Evolutionary conservation across 2,113 vertebrate genomes (phyloP), one percentile per base, ranked within the genome.

Genomic region (Gnathonemus longibarbis): DNA sequence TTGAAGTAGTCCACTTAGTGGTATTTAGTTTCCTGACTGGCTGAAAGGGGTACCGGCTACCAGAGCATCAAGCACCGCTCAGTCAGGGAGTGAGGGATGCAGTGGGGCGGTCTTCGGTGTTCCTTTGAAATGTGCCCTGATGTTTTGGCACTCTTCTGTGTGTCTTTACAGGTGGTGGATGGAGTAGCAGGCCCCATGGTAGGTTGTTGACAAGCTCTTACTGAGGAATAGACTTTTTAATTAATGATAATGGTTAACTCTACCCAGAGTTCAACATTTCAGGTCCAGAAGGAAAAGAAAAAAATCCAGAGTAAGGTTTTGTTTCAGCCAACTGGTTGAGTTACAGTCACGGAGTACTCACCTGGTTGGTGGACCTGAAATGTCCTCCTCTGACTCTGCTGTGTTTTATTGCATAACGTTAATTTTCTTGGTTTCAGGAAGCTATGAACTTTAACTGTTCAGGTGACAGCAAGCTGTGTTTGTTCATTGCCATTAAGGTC

Each of bases 161-260:
- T 83, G 46, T 66, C 89, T 90, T 0, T 93, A 24, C 92, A 99
- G 98, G 96, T 97, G 49, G 92, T 97, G 97, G 97, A 97, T 93
- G 96, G 91, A 95, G 98, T 97, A 89, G 94, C 95, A 46, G 98
- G 98, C 88, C 97, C 97, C 9, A 97, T 98, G 97, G 98, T 98
- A 95, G 94, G 91, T 90, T 90, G n/a, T 8, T 84, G 8, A 48
- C 7, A 3, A 24, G 45, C 53, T 74, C 7, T 27, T 77, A 13
- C 42, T 52, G 0, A 17, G 66, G 13, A 39, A 10, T 86, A 21
- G n/a, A 21, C 11, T 21, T 5, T 35, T 86, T 42, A 53, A 90
- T 87, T 21, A 62, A 70, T 85, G 7, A 13, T 11, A 70, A 70
- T 70, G 62, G 3, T 70, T 70, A 70, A 31, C n/a, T 70, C 62